These are phyloP conservation scores for Stegodyphus dumicola DNA, from an alignment of 1,140 invertebrate genomes.

Conservation along the genomic window DNA sequence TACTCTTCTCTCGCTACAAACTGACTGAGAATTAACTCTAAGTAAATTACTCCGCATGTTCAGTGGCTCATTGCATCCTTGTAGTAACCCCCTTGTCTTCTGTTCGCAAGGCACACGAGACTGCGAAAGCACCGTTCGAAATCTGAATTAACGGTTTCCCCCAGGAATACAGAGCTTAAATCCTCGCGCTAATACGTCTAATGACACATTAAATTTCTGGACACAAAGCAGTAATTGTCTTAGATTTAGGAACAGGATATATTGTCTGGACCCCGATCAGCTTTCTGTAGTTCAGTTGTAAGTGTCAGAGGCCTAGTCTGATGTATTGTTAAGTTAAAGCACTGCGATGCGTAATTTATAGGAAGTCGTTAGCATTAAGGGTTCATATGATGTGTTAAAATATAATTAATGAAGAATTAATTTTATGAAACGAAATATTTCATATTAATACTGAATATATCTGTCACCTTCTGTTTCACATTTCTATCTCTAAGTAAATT, in stretches of 20 bases:
- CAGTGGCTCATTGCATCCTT: slow-evolving; percentile 10
- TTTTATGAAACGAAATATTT: no score
- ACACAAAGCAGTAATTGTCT: background rate
- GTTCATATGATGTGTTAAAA: no score
- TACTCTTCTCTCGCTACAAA: slow-evolving; percentile 4
- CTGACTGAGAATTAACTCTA: slow-evolving; percentile 7
- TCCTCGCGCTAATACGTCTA: background rate
- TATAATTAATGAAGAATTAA: no score
- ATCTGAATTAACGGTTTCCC: no score
- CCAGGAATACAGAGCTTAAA: background rate
- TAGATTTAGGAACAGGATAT: background rate
- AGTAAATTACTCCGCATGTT: slow-evolving; percentile 25
- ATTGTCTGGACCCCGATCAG: background rate
- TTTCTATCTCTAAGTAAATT: no score
- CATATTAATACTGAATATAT: no score
- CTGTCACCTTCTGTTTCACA: no score
- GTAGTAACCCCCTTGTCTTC: no score
- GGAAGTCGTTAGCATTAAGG: background rate
- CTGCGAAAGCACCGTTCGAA: no score
- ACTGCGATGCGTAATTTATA: background rate
- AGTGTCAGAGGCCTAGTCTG: background rate
- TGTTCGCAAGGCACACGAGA: no score
- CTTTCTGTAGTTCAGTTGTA: background rate
- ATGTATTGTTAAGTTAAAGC: background rate
- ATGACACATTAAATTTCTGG: background rate